These are phyloP conservation scores for Pachyramphus minor DNA, from an alignment of 2,113 vertebrate genomes.

Conservation along the genomic window DNA sequence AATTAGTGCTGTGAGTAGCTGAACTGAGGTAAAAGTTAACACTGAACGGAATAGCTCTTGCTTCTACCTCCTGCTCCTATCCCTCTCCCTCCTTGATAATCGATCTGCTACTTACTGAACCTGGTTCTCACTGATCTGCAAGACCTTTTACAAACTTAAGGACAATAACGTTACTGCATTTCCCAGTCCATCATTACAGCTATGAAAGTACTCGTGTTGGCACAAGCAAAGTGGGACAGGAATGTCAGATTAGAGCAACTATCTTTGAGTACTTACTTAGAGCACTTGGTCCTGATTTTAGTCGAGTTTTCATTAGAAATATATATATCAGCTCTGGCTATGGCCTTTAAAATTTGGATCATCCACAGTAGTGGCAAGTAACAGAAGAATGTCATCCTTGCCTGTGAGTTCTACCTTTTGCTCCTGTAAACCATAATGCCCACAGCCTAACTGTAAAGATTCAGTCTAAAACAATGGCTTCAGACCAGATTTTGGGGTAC, in stretches of 20 bases:
- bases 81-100: neutral
- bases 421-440: neutral
- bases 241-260: neutral
- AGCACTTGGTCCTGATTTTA: neutral
- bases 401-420: neutral
- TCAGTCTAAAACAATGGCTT: neutral
- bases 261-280: neutral
- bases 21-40: neutral
- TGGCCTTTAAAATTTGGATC: neutral
- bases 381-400: neutral
- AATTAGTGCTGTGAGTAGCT: neutral
- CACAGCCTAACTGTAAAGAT: neutral
- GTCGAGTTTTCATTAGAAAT: neutral
- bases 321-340: neutral
- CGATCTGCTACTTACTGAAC: neutral
- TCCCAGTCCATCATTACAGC: neutral
- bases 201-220: neutral
- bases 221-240: neutral
- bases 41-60: neutral
- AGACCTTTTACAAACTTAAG: neutral
- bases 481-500: neutral
- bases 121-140: neutral
- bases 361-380: neutral
- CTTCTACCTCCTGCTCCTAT: neutral
- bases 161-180: neutral